These are phyloP conservation scores for Trachelus tabidus DNA, from an alignment of 2,888 invertebrate species.

Conservation along the genomic window DNA sequence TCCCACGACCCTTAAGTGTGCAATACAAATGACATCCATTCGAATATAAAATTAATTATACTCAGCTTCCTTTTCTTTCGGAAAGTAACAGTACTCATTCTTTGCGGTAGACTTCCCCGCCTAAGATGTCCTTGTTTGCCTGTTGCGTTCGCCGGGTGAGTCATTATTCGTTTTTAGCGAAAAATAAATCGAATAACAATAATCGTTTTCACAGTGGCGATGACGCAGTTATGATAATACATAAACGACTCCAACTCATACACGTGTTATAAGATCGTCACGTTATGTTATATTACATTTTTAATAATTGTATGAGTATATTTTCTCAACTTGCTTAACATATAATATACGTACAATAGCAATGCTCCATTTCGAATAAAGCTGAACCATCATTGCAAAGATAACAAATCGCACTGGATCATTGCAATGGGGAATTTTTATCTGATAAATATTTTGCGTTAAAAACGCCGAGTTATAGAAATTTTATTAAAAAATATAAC, in stretches of 20 bases:
- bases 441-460: background rate
- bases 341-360: background rate
- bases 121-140: conserved; percentile 50
- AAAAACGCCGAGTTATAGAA: background rate
- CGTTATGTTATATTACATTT: background rate
- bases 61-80: background rate
- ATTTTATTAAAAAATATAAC: background rate
- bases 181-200: background rate
- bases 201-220: no score
- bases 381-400: background rate
- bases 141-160: conserved; percentile 61
- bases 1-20: background rate
- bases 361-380: background rate
- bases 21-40: background rate
- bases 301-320: background rate
- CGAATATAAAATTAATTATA: background rate
- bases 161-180: conserved; percentile 14
- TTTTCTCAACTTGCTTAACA: background rate
- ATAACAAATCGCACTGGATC: background rate
- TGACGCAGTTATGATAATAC: background rate
- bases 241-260: background rate
- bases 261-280: background rate
- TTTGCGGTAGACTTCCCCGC: background rate
- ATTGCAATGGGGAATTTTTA: background rate
- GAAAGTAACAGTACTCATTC: background rate